Evolutionary conservation across 2,888 invertebrate genomes (phyloP).

Genomic region (Cepaea hortensis): DNA sequence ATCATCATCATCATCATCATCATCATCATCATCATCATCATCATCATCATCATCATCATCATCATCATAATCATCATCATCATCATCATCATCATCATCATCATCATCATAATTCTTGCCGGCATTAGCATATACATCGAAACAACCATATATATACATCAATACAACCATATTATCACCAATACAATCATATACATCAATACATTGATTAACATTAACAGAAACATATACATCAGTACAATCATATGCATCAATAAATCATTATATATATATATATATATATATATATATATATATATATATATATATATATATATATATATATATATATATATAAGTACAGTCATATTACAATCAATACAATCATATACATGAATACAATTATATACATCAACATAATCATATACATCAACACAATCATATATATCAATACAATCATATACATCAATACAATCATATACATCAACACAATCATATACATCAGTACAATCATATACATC

Average conservation of each 20-base stretch:
- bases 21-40: conserved; percentile 23
- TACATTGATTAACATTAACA: not conserved
- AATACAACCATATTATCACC: no score
- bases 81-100: conserved; percentile 27
- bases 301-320: not conserved
- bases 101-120: not conserved
- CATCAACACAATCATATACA: no score
- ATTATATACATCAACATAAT: no score
- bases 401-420: conserved; percentile 14
- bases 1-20: conserved; percentile 30
- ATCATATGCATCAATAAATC: no score
- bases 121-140: conserved; percentile 16
- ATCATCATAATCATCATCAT: conserved; percentile 28
- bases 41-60: conserved; percentile 20
- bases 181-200: no score
- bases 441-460: no score
- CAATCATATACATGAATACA: no score
- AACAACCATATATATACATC: not conserved
- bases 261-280: not conserved
- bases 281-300: not conserved
- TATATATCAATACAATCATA: not conserved
- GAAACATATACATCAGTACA: no score
- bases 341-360: no score
- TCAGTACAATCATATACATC: no score
- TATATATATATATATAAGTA: not conserved